A percentile compares a stretch with the other conserved stretches of the same genome.
Evolutionary conservation across 53 echinoderm and acorn worm species (phyloP).

Genomic region (Crossaster papposus): DNA sequence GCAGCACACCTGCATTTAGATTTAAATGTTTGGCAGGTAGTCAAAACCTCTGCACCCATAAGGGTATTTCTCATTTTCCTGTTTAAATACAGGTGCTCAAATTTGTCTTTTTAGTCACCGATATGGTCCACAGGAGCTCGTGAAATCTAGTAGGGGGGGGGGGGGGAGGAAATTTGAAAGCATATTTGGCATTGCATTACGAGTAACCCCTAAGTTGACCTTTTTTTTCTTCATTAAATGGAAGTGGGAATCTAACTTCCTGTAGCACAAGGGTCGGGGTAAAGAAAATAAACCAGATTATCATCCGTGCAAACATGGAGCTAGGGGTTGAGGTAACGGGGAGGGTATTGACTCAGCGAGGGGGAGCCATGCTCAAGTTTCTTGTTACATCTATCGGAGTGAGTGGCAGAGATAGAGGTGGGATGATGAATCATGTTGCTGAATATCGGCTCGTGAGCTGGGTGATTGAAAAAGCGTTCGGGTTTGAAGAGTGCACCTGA

Average conservation of each 20-base stretch:
- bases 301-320: constrained; percentile 39
- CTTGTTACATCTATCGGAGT: neutral
- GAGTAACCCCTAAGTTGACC: constrained; percentile 10
- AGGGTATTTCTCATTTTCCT: neutral
- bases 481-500: no score
- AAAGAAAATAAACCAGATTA: constrained; percentile 28
- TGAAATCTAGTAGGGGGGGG: no score
- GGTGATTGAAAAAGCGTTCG: neutral
- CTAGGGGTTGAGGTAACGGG: constrained; percentile 11
- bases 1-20: no score
- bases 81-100: neutral
- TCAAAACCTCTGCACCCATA: neutral
- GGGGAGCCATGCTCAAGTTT: constrained; percentile 43
- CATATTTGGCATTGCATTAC: constrained; percentile 28
- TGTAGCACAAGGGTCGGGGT: neutral
- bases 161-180: constrained; percentile 1
- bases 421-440: constrained; percentile 50
- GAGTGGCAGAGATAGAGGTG: no score
- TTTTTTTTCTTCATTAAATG: constrained; percentile 17
- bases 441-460: neutral
- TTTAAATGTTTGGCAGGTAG: neutral
- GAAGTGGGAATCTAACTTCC: neutral
- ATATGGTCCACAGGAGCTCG: neutral
- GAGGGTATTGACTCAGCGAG: constrained; percentile 31
- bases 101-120: neutral